These are phyloP conservation scores for Malurus alboscapulatus DNA, from an alignment of 2,113 vertebrate species.

Conservation along the genomic window DNA sequence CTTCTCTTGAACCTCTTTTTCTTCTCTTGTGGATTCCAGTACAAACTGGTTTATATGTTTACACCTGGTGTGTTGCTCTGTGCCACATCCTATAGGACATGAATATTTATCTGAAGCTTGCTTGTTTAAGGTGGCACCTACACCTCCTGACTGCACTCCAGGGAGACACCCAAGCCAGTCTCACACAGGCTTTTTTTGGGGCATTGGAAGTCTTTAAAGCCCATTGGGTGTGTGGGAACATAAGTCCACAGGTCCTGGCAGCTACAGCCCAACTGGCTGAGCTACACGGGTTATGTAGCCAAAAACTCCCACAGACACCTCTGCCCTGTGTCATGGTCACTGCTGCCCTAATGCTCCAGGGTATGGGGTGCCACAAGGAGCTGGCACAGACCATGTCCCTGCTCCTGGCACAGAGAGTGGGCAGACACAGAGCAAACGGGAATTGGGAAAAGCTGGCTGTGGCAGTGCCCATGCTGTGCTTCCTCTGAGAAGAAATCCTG, in stretches of 20 bases:
- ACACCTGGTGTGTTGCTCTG: not conserved
- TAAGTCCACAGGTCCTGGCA: not conserved
- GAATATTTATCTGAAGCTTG: not conserved
- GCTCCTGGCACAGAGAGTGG: not conserved
- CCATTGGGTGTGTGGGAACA: not conserved
- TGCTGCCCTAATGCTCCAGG: rapidly evolving
- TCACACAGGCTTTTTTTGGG: not conserved
- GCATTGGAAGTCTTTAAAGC: not conserved
- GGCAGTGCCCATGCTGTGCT: not conserved
- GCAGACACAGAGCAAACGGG: not conserved
- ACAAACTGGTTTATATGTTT: not conserved
- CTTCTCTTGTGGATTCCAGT: not conserved
- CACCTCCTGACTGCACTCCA: not conserved
- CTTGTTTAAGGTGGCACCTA: not conserved
- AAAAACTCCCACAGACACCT: not conserved
- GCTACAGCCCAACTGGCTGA: not conserved
- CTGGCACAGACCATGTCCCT: not conserved
- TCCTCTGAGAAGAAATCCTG: not conserved
- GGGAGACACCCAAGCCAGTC: not conserved
- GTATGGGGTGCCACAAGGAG: not conserved
- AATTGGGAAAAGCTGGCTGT: rapidly evolving
- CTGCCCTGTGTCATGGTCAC: rapidly evolving
- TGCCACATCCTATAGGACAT: not conserved
- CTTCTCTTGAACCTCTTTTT: not conserved
- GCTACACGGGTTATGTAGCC: not conserved